These are phyloP conservation scores for Dryobota labecula DNA, from an alignment of 2,888 invertebrate genomes.

Conservation along the genomic window DNA sequence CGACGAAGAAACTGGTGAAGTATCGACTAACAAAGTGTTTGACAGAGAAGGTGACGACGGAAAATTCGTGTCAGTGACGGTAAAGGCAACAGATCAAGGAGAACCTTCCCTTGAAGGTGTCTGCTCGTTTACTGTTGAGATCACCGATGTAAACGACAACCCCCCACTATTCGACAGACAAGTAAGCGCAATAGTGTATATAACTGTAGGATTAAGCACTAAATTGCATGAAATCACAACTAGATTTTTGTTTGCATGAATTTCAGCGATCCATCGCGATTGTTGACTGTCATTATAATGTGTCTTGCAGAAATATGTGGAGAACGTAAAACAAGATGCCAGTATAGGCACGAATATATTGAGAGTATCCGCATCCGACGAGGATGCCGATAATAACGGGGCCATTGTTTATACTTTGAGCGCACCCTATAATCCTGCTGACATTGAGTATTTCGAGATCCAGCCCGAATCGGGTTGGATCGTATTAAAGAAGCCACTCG, in stretches of 20 bases:
- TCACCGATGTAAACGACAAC: slow-evolving; percentile 99
- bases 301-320: slow-evolving; percentile 96
- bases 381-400: slow-evolving; percentile 99
- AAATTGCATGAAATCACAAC: slow-evolving; percentile 75
- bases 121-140: slow-evolving; percentile 99
- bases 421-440: slow-evolving; percentile 96
- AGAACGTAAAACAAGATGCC: slow-evolving; percentile 99
- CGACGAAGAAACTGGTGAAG: slow-evolving; percentile 98
- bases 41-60: slow-evolving; percentile 99
- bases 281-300: slow-evolving; percentile 72
- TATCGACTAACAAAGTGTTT: slow-evolving; percentile 98
- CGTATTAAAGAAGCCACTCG: slow-evolving; percentile 97
- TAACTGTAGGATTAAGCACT: slow-evolving; percentile 67
- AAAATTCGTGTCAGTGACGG: slow-evolving; percentile 98
- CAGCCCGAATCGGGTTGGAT: slow-evolving; percentile 99
- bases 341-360: slow-evolving; percentile 98
- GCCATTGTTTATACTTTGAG: slow-evolving; percentile 97
- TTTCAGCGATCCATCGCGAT: slow-evolving; percentile 65
- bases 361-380: slow-evolving; percentile 98
- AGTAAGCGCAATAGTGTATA: slow-evolving; percentile 89
- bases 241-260: slow-evolving; percentile 72
- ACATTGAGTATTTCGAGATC: slow-evolving; percentile 98
- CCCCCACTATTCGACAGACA: slow-evolving; percentile 98
- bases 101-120: slow-evolving; percentile 99
- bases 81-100: slow-evolving; percentile 99